Percentiles rank a stretch among this genome's conserved stretches.
phyloP scores from a whole-genome alignment of 2,888 invertebrate genomes.

The Orgyia antiqua region DNA sequence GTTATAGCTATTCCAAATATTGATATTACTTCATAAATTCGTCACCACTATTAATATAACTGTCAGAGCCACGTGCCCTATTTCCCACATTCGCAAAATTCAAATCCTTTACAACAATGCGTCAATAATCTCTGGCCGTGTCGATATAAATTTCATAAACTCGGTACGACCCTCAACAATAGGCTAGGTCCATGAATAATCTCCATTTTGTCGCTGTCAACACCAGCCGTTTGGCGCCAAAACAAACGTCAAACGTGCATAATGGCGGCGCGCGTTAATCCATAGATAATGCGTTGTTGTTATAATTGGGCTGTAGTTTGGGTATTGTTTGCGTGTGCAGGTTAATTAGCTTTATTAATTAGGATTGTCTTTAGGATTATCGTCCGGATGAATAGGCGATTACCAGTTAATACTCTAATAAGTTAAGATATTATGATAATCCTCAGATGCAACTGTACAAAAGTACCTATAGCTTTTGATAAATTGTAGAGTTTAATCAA shows the following conservation, averaged over 20 bases:
- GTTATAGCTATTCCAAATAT: no score
- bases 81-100: conserved; percentile 31
- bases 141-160: conserved; percentile 36
- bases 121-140: conserved; percentile 29
- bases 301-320: conserved; percentile 27
- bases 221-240: conserved; percentile 31
- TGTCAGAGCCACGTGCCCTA: conserved; percentile 28
- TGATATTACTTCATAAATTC: conserved; percentile 19
- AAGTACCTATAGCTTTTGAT: no score
- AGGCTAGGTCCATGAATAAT: conserved; percentile 33
- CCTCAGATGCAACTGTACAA: no score
- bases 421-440: no score
- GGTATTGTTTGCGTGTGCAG: conserved; percentile 23
- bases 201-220: conserved; percentile 33
- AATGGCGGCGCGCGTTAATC: conserved; percentile 30
- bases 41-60: conserved; percentile 26
- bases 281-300: conserved; percentile 30
- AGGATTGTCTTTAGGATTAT: background rate
- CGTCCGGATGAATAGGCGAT: background rate
- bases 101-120: conserved; percentile 32
- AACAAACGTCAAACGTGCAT: conserved; percentile 30
- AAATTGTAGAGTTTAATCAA: no score
- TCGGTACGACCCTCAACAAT: conserved; percentile 24
- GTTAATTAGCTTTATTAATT: conserved; percentile 22
- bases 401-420: background rate